Evolutionary conservation across 2,797 vertebrate species (phyloP).

Genomic region (Bufotes viridis): DNA sequence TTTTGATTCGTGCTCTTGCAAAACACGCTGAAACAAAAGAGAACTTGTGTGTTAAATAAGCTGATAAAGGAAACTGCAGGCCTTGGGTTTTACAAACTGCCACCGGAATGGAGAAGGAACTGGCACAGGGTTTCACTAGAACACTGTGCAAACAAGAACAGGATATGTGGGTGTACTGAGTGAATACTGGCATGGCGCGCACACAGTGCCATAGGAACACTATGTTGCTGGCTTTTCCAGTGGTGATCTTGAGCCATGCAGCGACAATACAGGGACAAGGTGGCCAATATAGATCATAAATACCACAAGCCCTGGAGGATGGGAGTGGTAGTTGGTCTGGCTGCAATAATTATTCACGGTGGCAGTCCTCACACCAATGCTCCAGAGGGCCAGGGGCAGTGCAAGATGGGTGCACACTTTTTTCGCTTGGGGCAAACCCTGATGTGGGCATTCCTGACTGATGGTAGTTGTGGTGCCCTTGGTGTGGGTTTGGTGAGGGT

Average conservation of each 20-base stretch:
- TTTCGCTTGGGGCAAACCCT: no score
- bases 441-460: no score
- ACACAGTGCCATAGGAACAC: conserved; percentile 7
- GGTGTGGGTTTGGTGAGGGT: no score
- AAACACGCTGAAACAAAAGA: conserved; percentile 52
- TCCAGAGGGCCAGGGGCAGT: no score
- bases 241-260: conserved; percentile 1
- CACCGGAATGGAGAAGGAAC: conserved; percentile 30
- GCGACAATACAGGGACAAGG: neutral
- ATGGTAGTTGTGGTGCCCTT: no score
- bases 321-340: no score
- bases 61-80: conserved; percentile 41
- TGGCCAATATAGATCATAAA: neutral
- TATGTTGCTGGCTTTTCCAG: conserved; percentile 24
- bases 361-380: no score
- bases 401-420: no score
- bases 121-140: conserved; percentile 34
- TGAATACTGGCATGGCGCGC: conserved; percentile 20
- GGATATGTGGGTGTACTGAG: conserved; percentile 23
- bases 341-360: no score
- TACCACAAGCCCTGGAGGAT: neutral
- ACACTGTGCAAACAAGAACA: conserved; percentile 36
- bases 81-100: conserved; percentile 24
- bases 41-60: conserved; percentile 40
- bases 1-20: conserved; percentile 36